These are phyloP conservation scores for Papilio gigon DNA, from an alignment of 2,888 invertebrate species.

Conservation along the genomic window DNA sequence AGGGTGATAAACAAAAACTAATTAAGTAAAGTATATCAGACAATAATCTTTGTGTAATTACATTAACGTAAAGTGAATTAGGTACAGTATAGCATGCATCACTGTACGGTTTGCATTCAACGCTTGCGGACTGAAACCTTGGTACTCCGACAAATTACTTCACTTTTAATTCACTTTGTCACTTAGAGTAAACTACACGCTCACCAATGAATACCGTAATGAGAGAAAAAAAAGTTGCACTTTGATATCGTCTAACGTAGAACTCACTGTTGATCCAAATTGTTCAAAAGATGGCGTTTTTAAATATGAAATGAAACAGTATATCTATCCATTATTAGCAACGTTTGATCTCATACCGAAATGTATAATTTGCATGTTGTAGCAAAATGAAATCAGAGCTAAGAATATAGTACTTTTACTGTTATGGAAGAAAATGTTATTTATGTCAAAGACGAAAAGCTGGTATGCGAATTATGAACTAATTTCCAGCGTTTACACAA, in stretches of 20 bases:
- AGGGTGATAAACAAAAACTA: no score
- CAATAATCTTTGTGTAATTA: constrained; percentile 9
- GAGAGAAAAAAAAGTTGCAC: background rate
- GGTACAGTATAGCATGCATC: background rate
- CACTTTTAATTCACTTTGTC: constrained; percentile 31
- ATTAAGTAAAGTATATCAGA: no score
- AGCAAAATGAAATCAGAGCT: no score
- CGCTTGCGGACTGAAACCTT: background rate
- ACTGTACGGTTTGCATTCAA: constrained; percentile 7
- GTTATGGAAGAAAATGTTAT: no score
- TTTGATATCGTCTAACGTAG: background rate
- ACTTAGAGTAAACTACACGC: constrained; percentile 6
- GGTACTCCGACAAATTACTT: constrained; percentile 30
- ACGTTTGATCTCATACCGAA: no score
- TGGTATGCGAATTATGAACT: constrained; percentile 16
- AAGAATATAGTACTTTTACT: no score
- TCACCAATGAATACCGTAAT: background rate
- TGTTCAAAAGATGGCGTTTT: no score
- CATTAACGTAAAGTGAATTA: constrained; percentile 10
- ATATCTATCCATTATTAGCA: no score
- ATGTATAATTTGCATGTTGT: no score
- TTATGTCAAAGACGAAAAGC: constrained; percentile 24
- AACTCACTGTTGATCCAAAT: no score
- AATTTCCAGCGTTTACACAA: constrained; percentile 31
- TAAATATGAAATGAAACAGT: no score